These are phyloP conservation scores for Congeria kusceri DNA, from an alignment of 2,888 invertebrate species.

Conservation along the genomic window DNA sequence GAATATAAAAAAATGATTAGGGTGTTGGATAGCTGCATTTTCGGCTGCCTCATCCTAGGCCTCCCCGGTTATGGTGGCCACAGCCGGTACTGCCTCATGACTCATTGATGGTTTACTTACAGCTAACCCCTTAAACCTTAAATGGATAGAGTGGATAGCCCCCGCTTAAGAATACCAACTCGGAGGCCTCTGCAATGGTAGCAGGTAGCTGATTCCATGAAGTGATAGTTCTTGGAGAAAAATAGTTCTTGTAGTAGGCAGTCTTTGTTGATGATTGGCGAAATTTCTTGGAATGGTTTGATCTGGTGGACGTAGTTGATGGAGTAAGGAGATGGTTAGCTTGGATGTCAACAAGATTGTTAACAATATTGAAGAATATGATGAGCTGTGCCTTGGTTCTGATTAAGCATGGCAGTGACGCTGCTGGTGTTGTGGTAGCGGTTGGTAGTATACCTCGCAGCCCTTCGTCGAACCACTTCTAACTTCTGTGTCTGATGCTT, in stretches of 20 bases:
- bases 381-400: constrained; percentile 18
- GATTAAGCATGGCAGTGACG: constrained; percentile 15
- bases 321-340: background rate
- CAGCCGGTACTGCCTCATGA: constrained; percentile 20
- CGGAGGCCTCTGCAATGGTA: constrained; percentile 4
- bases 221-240: background rate
- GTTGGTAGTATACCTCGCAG: background rate
- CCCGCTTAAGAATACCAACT: constrained; percentile 27
- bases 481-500: too few relatives aligned
- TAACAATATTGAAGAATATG: constrained; percentile 9
- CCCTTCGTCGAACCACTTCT: too few relatives aligned
- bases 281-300: constrained; percentile 7
- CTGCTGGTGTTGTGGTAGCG: constrained; percentile 25
- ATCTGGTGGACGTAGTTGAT: background rate
- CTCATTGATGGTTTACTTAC: constrained; percentile 3
- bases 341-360: constrained; percentile 24
- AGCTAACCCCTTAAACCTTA: constrained; percentile 3
- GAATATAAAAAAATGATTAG: too few relatives aligned
- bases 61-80: constrained; percentile 30
- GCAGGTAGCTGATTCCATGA: constrained; percentile 3
- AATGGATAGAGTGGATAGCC: background rate
- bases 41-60: background rate
- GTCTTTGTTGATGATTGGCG: background rate
- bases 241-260: background rate
- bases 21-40: too few relatives aligned